Conservation (phyloP, 2,888 invertebrate genomes). For the Notocelia uddmanniana region DNA sequence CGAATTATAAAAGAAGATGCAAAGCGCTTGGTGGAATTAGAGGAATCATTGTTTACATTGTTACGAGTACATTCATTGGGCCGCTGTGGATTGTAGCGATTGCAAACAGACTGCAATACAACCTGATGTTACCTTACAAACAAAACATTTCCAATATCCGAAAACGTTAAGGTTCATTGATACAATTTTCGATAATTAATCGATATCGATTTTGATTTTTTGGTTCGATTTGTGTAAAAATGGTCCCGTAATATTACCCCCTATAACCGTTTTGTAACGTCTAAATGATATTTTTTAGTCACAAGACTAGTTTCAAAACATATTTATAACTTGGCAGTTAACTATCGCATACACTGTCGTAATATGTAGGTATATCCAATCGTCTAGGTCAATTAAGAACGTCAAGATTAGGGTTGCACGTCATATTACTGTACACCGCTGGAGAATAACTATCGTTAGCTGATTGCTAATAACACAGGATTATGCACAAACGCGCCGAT, state of each 20-base stretch:
- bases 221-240: no score
- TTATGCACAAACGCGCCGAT: slow-evolving; percentile 23
- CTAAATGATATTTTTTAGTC: no score
- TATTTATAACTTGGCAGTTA: neutral
- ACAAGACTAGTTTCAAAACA: no score
- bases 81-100: neutral
- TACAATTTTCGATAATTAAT: no score
- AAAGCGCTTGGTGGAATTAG: no score
- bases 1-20: no score
- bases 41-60: slow-evolving; percentile 3
- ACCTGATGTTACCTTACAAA: neutral
- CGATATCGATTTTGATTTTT: no score
- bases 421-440: slow-evolving; percentile 27
- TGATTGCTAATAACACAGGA: slow-evolving; percentile 31
- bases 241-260: no score
- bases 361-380: neutral
- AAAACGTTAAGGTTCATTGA: neutral
- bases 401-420: slow-evolving; percentile 31
- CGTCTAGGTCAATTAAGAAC: slow-evolving; percentile 1
- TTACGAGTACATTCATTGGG: neutral
- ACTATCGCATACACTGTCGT: neutral
- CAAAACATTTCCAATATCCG: neutral
- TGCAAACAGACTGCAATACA: neutral
- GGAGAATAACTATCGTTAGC: slow-evolving; percentile 13
- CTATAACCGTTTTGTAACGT: no score